phyloP scores from a whole-genome alignment of 2,888 invertebrate genomes.

The Hemistola chrysoprasaria region DNA sequence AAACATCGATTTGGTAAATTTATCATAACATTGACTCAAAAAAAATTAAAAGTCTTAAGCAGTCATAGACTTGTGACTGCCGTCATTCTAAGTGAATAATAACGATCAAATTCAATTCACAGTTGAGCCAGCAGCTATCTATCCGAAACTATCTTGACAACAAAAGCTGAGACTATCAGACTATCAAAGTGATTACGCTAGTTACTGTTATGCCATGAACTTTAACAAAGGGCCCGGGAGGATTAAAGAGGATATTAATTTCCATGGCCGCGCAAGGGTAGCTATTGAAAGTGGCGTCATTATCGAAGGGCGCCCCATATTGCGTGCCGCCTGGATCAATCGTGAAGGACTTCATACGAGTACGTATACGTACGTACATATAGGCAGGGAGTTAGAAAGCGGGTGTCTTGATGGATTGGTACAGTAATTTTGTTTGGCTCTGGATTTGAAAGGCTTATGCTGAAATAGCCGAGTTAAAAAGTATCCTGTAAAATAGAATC shows the following conservation, averaged over 20 bases:
- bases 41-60: no score
- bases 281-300: slow-evolving; percentile 11
- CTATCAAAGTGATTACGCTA: slow-evolving; percentile 30
- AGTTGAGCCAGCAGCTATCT: background rate
- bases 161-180: slow-evolving; percentile 26
- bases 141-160: slow-evolving; percentile 14
- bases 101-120: slow-evolving; percentile 8
- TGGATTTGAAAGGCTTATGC: no score
- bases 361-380: slow-evolving; percentile 12
- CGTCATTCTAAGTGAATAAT: no score
- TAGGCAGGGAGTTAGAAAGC: slow-evolving; percentile 5
- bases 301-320: slow-evolving; percentile 13
- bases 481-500: no score
- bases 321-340: slow-evolving; percentile 17
- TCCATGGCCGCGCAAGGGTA: slow-evolving; percentile 17
- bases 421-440: no score
- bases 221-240: slow-evolving; percentile 29
- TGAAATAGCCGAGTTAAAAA: no score
- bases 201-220: slow-evolving; percentile 29
- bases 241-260: slow-evolving; percentile 32
- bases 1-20: no score
- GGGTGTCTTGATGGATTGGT: slow-evolving; percentile 1
- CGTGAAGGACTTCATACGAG: background rate
- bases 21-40: no score
- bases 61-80: no score